Base-by-base conservation (phyloP, 2,113 vertebrate genomes). In the Myiagra hebetior region DNA sequence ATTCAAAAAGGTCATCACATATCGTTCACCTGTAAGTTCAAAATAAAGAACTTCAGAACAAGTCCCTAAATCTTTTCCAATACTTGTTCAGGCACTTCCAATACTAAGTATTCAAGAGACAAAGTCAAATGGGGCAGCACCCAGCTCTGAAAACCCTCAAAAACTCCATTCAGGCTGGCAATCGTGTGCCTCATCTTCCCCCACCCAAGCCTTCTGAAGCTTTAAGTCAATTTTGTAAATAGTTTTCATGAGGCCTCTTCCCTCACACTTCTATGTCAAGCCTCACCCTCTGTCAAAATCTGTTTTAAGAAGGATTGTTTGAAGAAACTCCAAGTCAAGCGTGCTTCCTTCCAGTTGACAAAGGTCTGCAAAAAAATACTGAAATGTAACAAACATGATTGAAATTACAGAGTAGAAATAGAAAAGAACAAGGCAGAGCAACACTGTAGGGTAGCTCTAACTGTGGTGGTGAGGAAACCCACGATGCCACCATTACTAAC, bases 281-380 rank as follows among this genome's bases (percentile, higher is more conserved):
- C 89, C 97, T 97, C 77, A 98, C 99, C 99, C 97, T 99, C 99
- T 56, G 99, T 99, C 91, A 99, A 98, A 97, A 99, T 98, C 97
- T 99, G 99, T 95, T 99, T 99, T 84, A 99, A 96, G 97, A 99
- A 99, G 64, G 99, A 99, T 62, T 99, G 99, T 92, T 99, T 99
- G 97, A 99, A 99, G 98, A 99, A 99, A 97, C 99, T 99, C 99
- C 99, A 99, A 9, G 99, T 99, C 93, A 99, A 80, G 68, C 96
- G 94, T 79, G 99, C 98, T 89, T 99, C 98, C 69, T 97, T 98
- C 99, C 98, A 98, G 89, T 99, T 98, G 26, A 99, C 65, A 94
- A 99, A 96, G 5, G 98, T 97, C 99, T 99, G 93, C 11, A 97
- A 79, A 80, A 24, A 21, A 24, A 26, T 3, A 41, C 2, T 60